A percentile compares a stretch with the other conserved stretches of the same genome.
Conservation (phyloP, 2,888 invertebrate species). For the Miltochrista miniata region DNA sequence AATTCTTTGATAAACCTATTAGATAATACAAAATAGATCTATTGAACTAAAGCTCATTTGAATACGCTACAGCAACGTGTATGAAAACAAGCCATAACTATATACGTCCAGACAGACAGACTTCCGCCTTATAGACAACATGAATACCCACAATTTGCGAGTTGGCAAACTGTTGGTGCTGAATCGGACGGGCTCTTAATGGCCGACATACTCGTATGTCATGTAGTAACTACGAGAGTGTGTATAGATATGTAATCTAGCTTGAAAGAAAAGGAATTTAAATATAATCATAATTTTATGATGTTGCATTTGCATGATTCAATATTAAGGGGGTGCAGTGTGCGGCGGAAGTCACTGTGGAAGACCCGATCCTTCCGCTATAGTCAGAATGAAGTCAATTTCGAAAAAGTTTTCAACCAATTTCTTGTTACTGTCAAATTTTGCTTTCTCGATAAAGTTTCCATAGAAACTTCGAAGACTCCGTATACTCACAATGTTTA, state of each 20-base stretch:
- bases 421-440: no score
- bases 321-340: no score
- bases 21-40: neutral
- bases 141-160: constrained; percentile 53
- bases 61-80: neutral
- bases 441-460: no score
- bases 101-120: neutral
- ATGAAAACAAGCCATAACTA: neutral
- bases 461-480: no score
- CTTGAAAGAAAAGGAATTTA: no score
- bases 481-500: no score
- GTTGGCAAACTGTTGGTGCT: constrained; percentile 47
- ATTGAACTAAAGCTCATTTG: neutral
- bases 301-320: no score
- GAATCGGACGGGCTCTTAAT: constrained; percentile 47
- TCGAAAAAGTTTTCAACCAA: no score
- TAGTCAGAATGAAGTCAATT: no score
- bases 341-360: no score
- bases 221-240: neutral
- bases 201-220: constrained; percentile 28
- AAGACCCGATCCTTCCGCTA: no score
- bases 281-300: no score
- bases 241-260: neutral
- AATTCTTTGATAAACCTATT: neutral
- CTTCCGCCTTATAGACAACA: constrained; percentile 12